Conservation (phyloP, 2,888 invertebrate genomes). For the Sinodicranocentrus sp. region DNA sequence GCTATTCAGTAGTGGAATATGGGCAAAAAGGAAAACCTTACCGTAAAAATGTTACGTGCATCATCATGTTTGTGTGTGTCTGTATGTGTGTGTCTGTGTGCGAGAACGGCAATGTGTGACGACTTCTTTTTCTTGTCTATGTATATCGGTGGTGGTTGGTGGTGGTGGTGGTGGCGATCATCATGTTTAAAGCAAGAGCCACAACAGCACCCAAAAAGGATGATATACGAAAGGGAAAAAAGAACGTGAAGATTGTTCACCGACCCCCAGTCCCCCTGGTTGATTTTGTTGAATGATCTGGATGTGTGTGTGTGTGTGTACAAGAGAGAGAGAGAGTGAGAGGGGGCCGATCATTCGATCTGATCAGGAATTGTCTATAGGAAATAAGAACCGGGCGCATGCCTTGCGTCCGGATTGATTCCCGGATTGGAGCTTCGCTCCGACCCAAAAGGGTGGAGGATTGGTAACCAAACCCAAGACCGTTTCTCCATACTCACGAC, state of each 20-base stretch:
- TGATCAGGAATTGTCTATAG: constrained; percentile 77
- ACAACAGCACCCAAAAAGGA: constrained; percentile 40
- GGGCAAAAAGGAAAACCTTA: no score
- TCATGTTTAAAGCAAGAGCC: not conserved
- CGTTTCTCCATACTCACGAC: constrained; percentile 56
- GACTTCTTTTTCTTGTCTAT: no score
- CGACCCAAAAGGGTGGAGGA: constrained; percentile 77
- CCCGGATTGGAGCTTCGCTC: constrained; percentile 76
- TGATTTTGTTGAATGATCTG: constrained; percentile 72
- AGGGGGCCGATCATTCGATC: constrained; percentile 76
- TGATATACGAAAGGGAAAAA: constrained; percentile 27
- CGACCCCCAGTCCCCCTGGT: constrained; percentile 71
- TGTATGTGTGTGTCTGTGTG: not conserved
- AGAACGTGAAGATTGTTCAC: constrained; percentile 19
- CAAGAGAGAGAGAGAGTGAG: constrained; percentile 47
- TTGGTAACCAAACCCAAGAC: constrained; percentile 76
- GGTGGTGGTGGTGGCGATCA: not conserved
- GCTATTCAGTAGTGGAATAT: no score
- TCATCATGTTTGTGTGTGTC: not conserved
- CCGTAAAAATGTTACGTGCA: no score
- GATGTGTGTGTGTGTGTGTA: constrained; percentile 40
- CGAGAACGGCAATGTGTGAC: not conserved
- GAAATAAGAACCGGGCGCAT: constrained; percentile 77
- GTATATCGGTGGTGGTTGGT: not conserved
- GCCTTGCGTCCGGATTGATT: constrained; percentile 76